A percentile compares a stretch with the other conserved stretches of the same genome.
Evolutionary conservation across 2,888 invertebrate genomes (phyloP).

Genomic region (Dione vanillae): DNA sequence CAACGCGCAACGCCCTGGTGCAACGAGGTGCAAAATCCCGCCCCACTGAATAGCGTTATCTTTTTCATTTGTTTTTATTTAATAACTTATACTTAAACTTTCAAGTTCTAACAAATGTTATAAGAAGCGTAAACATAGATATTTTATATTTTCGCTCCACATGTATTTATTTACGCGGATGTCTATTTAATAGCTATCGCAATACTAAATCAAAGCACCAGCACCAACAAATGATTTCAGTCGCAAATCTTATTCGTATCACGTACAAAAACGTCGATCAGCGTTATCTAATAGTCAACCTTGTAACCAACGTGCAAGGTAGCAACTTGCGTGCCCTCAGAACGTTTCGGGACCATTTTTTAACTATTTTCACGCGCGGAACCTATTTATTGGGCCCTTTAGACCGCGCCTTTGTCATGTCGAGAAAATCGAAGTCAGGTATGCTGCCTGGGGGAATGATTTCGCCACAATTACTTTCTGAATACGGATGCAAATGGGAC

Average conservation of each 20-base stretch:
- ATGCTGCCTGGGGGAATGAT: conserved; percentile 67
- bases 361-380: conserved; percentile 75
- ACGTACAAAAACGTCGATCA: conserved; percentile 54
- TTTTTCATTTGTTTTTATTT: conserved; percentile 30
- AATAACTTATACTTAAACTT: conserved; percentile 21
- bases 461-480: conserved; percentile 77
- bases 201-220: conserved; percentile 50
- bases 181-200: conserved; percentile 37
- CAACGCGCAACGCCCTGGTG: conserved; percentile 73
- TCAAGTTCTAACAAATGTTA: conserved; percentile 7
- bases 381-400: conserved; percentile 79
- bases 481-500: conserved; percentile 81
- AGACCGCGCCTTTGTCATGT: conserved; percentile 83
- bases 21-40: conserved; percentile 49
- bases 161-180: conserved; percentile 25
- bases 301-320: conserved; percentile 54
- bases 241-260: conserved; percentile 62
- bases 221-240: conserved; percentile 57
- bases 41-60: conserved; percentile 40
- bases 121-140: not conserved
- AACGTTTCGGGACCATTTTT: conserved; percentile 63
- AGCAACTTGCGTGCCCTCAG: conserved; percentile 59
- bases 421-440: conserved; percentile 80
- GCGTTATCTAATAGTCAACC: conserved; percentile 55
- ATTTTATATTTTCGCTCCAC: conserved; percentile 5